Conservation (phyloP, 2,888 invertebrate genomes). For the Limnephilus rhombicus region DNA sequence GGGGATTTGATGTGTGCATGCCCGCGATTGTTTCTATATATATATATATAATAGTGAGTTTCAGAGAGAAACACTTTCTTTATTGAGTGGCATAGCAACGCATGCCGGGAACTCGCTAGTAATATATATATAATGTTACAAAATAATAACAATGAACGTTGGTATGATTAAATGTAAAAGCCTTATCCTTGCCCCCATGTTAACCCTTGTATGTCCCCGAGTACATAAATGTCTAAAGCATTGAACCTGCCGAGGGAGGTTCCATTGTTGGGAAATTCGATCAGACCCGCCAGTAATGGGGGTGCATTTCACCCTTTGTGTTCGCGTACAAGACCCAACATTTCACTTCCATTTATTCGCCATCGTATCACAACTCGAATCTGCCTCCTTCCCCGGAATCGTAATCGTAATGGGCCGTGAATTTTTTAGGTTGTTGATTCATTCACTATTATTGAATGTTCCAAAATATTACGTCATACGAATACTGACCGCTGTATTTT, state of each 20-base stretch:
- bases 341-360: slow-evolving; percentile 31
- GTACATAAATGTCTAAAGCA: slow-evolving; percentile 39
- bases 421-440: slow-evolving; percentile 13
- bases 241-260: slow-evolving; percentile 52
- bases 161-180: background rate
- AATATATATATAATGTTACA: background rate
- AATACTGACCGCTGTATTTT: background rate
- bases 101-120: no score
- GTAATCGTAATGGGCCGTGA: slow-evolving; percentile 8
- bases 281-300: slow-evolving; percentile 57
- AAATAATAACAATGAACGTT: background rate
- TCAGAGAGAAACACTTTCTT: no score
- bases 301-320: slow-evolving; percentile 61
- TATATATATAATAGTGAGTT: no score
- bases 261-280: slow-evolving; percentile 64
- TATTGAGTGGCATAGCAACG: no score
- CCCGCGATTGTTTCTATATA: no score
- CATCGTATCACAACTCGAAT: slow-evolving; percentile 22
- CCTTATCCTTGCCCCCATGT: background rate
- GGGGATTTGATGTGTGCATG: no score
- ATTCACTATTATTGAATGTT: background rate
- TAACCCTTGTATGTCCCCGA: slow-evolving; percentile 9
- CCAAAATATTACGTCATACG: no score
- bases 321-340: slow-evolving; percentile 52
- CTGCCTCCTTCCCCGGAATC: background rate